A percentile compares a stretch with the other conserved stretches of the same genome.
Evolutionary conservation across 2,888 invertebrate species (phyloP).

Genomic region (Xanthorhoe spadicearia): DNA sequence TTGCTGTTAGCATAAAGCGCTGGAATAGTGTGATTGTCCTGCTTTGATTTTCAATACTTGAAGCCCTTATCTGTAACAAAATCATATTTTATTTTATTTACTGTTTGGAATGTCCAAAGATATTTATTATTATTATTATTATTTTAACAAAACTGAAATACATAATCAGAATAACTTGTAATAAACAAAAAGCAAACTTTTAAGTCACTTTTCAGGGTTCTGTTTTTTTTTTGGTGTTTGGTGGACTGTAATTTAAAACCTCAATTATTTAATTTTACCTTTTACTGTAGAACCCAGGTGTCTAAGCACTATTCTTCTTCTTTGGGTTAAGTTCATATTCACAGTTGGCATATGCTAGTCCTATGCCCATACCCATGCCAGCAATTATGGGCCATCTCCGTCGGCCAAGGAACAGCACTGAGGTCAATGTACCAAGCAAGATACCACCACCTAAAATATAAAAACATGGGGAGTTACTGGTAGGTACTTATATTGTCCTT

Average conservation of each 20-base stretch:
- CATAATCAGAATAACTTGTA: too few relatives aligned
- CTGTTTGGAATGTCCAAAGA: neutral
- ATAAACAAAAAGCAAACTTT: too few relatives aligned
- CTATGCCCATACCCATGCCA: slow-evolving; percentile 95
- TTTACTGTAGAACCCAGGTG: slow-evolving; percentile 54
- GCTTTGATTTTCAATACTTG: slow-evolving; percentile 58
- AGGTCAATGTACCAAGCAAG: slow-evolving; percentile 91
- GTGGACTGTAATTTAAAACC: too few relatives aligned
- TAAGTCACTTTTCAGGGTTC: too few relatives aligned
- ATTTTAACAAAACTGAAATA: too few relatives aligned
- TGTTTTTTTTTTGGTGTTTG: too few relatives aligned
- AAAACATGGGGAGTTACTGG: neutral
- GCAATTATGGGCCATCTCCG: slow-evolving; percentile 94
- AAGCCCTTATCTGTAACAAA: slow-evolving; percentile 65
- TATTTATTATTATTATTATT: too few relatives aligned
- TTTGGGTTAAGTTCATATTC: slow-evolving; percentile 82
- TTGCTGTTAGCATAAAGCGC: slow-evolving; percentile 45
- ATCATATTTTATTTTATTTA: neutral
- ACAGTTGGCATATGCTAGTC: slow-evolving; percentile 95
- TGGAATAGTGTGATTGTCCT: slow-evolving; percentile 50
- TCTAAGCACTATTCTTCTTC: slow-evolving; percentile 61
- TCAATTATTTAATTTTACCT: slow-evolving; percentile 53
- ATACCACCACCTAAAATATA: slow-evolving; percentile 90
- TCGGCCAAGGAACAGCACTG: slow-evolving; percentile 92
- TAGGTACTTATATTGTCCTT: neutral